Evolutionary conservation across 2,113 vertebrate species (phyloP).

Genomic region (Oostethus manadensis): DNA sequence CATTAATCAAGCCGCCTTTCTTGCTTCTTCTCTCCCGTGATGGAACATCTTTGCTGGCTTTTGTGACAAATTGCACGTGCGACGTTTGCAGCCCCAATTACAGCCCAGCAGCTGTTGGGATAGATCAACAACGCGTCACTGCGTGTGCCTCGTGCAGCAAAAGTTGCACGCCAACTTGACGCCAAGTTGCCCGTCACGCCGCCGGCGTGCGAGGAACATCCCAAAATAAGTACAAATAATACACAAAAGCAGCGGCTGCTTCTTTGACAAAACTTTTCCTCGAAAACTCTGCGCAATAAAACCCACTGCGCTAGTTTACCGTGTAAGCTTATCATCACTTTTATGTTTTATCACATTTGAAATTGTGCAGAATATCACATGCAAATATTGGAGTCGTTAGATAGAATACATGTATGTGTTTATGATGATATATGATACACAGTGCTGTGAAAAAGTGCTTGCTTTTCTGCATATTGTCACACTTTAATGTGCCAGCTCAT

Average conservation of each 20-base stretch:
- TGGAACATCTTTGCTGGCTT: constrained; percentile 27
- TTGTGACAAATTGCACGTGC: constrained; percentile 49
- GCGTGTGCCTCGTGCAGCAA: constrained; percentile 16
- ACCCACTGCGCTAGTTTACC: too few species aligned
- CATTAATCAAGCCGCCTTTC: constrained; percentile 18
- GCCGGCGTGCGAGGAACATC: background rate
- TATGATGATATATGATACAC: too few species aligned
- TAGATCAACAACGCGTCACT: constrained; percentile 36
- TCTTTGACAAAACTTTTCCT: too few species aligned
- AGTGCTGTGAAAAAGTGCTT: too few species aligned
- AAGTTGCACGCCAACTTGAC: constrained; percentile 48
- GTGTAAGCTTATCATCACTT: too few species aligned
- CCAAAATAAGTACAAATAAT: background rate
- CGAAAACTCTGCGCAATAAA: too few species aligned
- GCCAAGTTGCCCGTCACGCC: constrained; percentile 30
- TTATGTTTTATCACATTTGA: too few species aligned
- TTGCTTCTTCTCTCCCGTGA: constrained; percentile 18
- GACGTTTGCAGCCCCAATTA: constrained; percentile 54
- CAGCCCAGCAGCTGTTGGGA: constrained; percentile 32
- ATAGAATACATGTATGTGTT: too few species aligned
- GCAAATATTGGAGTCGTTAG: too few species aligned
- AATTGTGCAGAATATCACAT: too few species aligned
- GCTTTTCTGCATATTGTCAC: too few species aligned
- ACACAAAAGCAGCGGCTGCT: background rate
- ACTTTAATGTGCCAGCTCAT: too few species aligned